phyloP scores from a whole-genome alignment of 2,888 invertebrate genomes.

The Hypolimnas misippus region DNA sequence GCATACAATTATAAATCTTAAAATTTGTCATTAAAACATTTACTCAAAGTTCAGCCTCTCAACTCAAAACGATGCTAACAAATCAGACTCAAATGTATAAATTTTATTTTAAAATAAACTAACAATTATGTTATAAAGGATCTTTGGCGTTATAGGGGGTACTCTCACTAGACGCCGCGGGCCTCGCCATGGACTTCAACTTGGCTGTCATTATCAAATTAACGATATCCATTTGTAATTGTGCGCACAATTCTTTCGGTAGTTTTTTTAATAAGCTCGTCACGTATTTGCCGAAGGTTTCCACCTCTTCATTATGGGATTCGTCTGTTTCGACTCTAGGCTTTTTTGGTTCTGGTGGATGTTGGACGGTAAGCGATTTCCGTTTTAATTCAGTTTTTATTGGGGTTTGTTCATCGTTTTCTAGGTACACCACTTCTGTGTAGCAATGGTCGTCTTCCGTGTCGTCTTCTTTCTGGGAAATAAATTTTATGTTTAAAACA shows the following conservation, averaged over 20 bases:
- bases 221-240: conserved; percentile 64
- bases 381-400: background rate
- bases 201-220: conserved; percentile 61
- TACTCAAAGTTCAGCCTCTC: too few species aligned
- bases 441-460: background rate
- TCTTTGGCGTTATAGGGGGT: background rate
- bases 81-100: too few species aligned
- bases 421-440: conserved; percentile 47
- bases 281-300: conserved; percentile 59
- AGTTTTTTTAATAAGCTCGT: conserved; percentile 57
- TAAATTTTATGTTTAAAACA: background rate
- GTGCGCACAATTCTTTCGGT: conserved; percentile 50
- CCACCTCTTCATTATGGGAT: conserved; percentile 50
- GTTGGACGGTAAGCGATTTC: background rate
- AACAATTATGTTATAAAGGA: background rate
- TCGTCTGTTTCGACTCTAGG: background rate
- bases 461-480: background rate
- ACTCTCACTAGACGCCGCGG: background rate
- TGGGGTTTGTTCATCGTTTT: conserved; percentile 31
- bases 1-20: too few species aligned
- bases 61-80: too few species aligned
- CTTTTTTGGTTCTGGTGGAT: background rate
- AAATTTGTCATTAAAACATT: too few species aligned
- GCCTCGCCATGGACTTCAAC: conserved; percentile 37
- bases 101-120: too few species aligned